These are phyloP conservation scores for Bryconaethiops microstoma DNA, from an alignment of 2,797 vertebrate species.

Conservation along the genomic window DNA sequence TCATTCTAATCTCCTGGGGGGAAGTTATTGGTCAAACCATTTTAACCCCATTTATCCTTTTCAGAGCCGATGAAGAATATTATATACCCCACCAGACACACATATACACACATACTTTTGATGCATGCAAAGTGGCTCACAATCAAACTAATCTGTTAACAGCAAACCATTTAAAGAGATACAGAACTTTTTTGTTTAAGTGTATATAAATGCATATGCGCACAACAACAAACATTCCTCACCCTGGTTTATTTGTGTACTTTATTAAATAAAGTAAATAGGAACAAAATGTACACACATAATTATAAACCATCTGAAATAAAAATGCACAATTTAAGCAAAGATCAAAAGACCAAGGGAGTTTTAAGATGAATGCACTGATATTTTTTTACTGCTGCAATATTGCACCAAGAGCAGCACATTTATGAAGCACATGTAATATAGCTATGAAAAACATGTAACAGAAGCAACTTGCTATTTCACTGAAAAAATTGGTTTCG, in stretches of 20 bases:
- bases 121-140: background rate
- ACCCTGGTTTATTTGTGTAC: background rate
- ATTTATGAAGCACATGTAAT: no score
- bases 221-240: background rate
- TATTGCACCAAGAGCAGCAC: background rate
- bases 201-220: background rate
- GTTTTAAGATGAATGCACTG: background rate
- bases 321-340: background rate
- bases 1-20: slow-evolving; percentile 72
- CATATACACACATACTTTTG: background rate
- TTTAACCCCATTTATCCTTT: slow-evolving; percentile 79
- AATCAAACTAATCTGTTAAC: slow-evolving; percentile 7
- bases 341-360: background rate
- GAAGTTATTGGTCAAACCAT: slow-evolving; percentile 75
- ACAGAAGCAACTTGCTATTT: no score
- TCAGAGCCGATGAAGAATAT: slow-evolving; percentile 76
- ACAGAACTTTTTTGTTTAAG: background rate
- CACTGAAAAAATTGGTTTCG: no score
- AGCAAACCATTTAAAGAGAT: background rate
- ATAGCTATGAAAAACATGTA: no score
- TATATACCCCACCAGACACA: slow-evolving; percentile 26
- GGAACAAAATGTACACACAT: background rate
- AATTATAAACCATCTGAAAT: background rate
- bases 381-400: background rate
- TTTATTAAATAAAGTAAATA: background rate